Evolutionary conservation across 1,140 invertebrate species (phyloP), one percentile per base, ranked within the genome.

Genomic region (Papilio polyxenes): DNA sequence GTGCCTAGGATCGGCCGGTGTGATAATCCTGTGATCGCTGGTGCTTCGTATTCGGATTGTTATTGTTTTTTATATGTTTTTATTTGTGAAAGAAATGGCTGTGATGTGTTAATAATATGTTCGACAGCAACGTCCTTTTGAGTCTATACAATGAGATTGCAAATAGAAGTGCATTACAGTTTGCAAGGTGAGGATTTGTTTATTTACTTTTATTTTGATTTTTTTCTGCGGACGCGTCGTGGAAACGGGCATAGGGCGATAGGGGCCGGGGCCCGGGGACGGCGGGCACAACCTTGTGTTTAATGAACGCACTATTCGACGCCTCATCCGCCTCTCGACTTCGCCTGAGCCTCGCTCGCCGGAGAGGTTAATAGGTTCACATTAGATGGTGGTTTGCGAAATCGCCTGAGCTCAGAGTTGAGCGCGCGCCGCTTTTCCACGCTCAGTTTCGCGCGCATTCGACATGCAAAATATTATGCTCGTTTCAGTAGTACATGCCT

Each of bases 291-390:
- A 89, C 92, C 93, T 93, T 94, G 92, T 90, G 87, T 92, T 87
- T 92, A 93, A 93, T 93, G 92, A 93, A 91, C 92, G 89, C 89
- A 87, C 86, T 89, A 87, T 86, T 90, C 88, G 87, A 86, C 89
- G 91, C 89, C 89, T 90, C 92, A 92, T 93, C 92, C 92, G 92
- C 92, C 92, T 91, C 87, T 93, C 91, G 93, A 92, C 92, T 94
- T 93, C 93, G 91, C 89, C 90, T 87, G 91, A 92, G 91, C 89
- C 92, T 92, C 89, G 89, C 90, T 91, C 87, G 87, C 81, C 87
- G 85, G 86, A 93, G 92, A 94, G 93, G 93, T 94, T 94, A 94
- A 94, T 94, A 94, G 92, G 93, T 94, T 94, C 93, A 94, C 92
- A 93, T 94, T 93, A 94, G 92, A 94, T 91, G 92, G 86, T 91